Conservation (phyloP, 2,888 invertebrate species). For the Tipula helvola region DNA sequence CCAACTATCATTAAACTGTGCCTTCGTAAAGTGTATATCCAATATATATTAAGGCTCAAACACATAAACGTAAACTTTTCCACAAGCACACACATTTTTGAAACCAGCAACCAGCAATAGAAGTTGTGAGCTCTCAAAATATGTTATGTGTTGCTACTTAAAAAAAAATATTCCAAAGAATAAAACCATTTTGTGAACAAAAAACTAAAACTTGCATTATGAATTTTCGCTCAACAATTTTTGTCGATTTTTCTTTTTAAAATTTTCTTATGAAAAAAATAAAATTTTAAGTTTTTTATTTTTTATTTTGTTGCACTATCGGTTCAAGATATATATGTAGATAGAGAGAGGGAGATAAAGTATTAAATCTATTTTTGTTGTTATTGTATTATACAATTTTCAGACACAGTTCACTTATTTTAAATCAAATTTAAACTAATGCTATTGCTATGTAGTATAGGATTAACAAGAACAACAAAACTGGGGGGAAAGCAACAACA, state of each 20-base stretch:
- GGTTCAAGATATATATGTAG: not conserved
- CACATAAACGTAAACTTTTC: not conserved
- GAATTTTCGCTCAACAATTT: not conserved
- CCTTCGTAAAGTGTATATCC: not conserved
- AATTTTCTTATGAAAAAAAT: not conserved
- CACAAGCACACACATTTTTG: not conserved
- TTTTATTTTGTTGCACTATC: not conserved
- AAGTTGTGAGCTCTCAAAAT: not conserved
- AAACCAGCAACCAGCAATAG: not conserved
- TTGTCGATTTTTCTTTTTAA: not conserved
- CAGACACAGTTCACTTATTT: not conserved
- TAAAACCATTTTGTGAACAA: not conserved
- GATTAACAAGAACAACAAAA: not conserved
- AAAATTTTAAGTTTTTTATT: not conserved
- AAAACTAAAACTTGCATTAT: not conserved
- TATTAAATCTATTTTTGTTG: not conserved
- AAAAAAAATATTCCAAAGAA: not conserved
- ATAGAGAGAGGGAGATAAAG: not conserved
- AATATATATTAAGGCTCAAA: not conserved
- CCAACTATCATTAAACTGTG: not conserved
- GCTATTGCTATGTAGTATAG: not conserved
- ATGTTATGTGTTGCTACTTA: not conserved
- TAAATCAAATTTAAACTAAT: slow-evolving; percentile 4
- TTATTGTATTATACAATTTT: not conserved
- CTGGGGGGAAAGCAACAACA: not conserved